A percentile compares a stretch with the other conserved stretches of the same genome.
These are phyloP conservation scores for Osmerus mordax DNA, from an alignment of 2,113 vertebrate genomes.

Conservation along the genomic window DNA sequence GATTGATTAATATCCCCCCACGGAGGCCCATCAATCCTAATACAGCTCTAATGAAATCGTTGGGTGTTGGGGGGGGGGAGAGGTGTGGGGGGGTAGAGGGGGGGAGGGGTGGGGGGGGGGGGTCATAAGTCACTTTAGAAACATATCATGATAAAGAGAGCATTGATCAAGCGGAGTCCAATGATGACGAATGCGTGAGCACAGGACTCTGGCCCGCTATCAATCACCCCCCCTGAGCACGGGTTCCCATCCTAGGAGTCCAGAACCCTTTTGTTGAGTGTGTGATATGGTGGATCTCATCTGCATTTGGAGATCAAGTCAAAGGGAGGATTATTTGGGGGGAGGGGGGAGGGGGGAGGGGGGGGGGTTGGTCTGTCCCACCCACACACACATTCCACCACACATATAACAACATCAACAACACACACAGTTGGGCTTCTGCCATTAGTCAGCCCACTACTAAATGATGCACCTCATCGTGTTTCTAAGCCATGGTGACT, in stretches of 20 bases:
- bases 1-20: conserved; percentile 67
- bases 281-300: background rate
- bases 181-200: conserved; percentile 51
- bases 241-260: background rate
- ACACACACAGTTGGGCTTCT: conserved; percentile 41
- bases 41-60: conserved; percentile 66
- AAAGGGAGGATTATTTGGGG: no score
- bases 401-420: background rate
- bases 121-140: conserved; percentile 47
- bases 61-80: conserved; percentile 41
- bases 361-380: background rate
- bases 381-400: background rate
- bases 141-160: conserved; percentile 62
- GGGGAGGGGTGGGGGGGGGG: background rate
- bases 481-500: conserved; percentile 43
- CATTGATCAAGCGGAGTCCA: conserved; percentile 53
- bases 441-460: conserved; percentile 65
- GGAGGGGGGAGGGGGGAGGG: no score
- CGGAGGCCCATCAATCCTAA: conserved; percentile 69
- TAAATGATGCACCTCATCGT: conserved; percentile 59
- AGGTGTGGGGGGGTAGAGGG: background rate
- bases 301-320: background rate
- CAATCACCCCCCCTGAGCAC: background rate
- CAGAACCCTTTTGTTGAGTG: background rate
- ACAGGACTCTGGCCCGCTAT: conserved; percentile 5